Base-by-base conservation (phyloP, 2,888 invertebrate genomes). In the Stegophylla sp. region DNA sequence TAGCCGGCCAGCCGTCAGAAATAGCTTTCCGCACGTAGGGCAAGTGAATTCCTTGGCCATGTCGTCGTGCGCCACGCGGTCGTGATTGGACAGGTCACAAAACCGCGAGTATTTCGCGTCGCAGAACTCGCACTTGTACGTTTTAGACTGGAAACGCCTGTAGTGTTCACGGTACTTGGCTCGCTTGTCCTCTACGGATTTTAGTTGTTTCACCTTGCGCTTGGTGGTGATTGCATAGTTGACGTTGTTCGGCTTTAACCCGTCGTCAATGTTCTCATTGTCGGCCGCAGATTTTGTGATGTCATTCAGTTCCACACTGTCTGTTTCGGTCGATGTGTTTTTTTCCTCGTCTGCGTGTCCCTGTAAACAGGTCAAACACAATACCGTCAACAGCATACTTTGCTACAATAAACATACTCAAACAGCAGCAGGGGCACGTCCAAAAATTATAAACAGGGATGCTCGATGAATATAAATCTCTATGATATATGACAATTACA, bases 11-110 rank as follows among this genome's bases (percentile, higher is more conserved):
- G 77, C 77, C 1, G 76, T 76, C 5, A 82, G 64, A 26, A 83
- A 83, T 69, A 83, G 45, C 73, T 83, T 83, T 13, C 83, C 83
- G 26, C 83, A 83, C 3, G 82, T 82, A 7, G 82, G 64, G n/a
- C 83, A 83, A 17, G 71, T 79, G 17, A 77, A 75, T 48, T 83
- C 82, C 59, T 81, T 77, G 13, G 77, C 59, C 53, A 83, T 61
- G 28, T 83, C 75, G 15, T 82, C 82, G n/a, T 83, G 83, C 28
- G 82, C 66, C n/a, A 71, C 75, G 26, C 82, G 82, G 61, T 83
- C 83, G 43, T 83, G 83, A n/a, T 61, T 82, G 26, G 79, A 77
- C 23, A 83, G 26, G 45, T 83, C 83, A 15, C 83, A 83, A 71
- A 83, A 83, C 15, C 83, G 77, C 20, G 82, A 67, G 66, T 79